Percentiles rank a stretch among this genome's conserved stretches.
These are phyloP conservation scores for Oscheius onirici DNA, from an alignment of 2,888 invertebrate species.

Conservation along the genomic window DNA sequence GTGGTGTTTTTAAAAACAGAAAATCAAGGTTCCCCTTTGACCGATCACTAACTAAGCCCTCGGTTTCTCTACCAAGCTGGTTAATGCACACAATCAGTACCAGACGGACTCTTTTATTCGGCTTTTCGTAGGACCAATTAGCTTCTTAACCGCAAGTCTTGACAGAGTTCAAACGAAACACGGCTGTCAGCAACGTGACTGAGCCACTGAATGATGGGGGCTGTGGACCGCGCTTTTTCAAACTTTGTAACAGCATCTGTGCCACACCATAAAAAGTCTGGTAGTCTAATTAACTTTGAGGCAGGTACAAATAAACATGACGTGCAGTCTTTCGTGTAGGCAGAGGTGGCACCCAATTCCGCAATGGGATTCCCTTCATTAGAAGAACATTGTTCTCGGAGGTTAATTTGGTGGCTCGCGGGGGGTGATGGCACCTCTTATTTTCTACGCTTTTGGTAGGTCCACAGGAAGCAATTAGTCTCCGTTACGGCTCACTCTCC, in stretches of 20 bases:
- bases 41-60: too few species aligned
- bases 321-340: conserved; percentile 3
- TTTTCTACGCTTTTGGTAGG: conserved; percentile 4
- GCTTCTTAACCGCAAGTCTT: conserved; percentile 6
- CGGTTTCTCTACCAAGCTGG: too few species aligned
- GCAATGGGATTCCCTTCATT: conserved; percentile 27
- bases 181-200: conserved; percentile 28
- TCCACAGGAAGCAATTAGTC: conserved; percentile 3
- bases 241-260: conserved; percentile 13
- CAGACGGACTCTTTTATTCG: too few species aligned
- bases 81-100: too few species aligned
- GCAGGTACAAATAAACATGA: conserved; percentile 5
- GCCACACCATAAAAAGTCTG: not conserved
- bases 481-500: too few species aligned
- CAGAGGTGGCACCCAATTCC: conserved; percentile 15
- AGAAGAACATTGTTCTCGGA: conserved; percentile 16
- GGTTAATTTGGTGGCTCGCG: conserved; percentile 27
- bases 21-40: too few species aligned
- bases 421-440: conserved; percentile 11
- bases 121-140: too few species aligned
- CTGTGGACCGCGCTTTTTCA: not conserved
- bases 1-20: too few species aligned
- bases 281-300: not conserved
- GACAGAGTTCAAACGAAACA: conserved; percentile 25
- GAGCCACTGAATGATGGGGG: conserved; percentile 1